Evolutionary conservation across 2,888 invertebrate species (phyloP).

Genomic region (Lasioglossum leucozonium): DNA sequence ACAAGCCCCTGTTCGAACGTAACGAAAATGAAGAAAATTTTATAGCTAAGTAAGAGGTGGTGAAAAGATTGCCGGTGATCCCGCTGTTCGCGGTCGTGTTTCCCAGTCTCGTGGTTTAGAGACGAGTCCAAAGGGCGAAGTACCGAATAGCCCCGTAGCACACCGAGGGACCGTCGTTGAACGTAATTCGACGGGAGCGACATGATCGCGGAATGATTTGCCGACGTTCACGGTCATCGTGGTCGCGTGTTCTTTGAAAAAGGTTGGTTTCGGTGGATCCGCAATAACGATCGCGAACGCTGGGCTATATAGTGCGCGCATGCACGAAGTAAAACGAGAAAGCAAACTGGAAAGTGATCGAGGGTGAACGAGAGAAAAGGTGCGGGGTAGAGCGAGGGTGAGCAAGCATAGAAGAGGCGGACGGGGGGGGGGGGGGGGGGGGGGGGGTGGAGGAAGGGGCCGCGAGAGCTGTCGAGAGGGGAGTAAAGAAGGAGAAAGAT

Average conservation of each 20-base stretch:
- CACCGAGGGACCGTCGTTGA: background rate
- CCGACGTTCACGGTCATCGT: slow-evolving; percentile 44
- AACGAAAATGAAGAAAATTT: background rate
- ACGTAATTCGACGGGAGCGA: slow-evolving; percentile 2
- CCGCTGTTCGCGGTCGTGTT: background rate
- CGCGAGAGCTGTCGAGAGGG: background rate
- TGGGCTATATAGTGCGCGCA: slow-evolving; percentile 40
- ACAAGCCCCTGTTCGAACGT: slow-evolving; percentile 28
- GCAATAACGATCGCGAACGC: slow-evolving; percentile 44
- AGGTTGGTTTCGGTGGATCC: slow-evolving; percentile 44
- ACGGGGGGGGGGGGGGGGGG: background rate
- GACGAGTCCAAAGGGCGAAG: background rate
- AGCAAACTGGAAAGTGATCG: slow-evolving; percentile 17
- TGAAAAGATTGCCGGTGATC: background rate
- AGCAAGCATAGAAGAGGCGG: background rate
- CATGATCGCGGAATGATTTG: slow-evolving; percentile 56
- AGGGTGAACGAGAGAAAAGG: slow-evolving; percentile 1
- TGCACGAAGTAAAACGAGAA: slow-evolving; percentile 40
- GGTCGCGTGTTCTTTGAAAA: slow-evolving; percentile 58
- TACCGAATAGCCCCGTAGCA: background rate
- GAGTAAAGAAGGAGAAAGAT: background rate
- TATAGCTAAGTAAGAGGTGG: background rate
- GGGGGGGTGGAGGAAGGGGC: background rate
- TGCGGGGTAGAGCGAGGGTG: background rate
- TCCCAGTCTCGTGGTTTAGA: background rate